Base-by-base conservation (phyloP, 2,113 vertebrate species). In the Vidua macroura region DNA sequence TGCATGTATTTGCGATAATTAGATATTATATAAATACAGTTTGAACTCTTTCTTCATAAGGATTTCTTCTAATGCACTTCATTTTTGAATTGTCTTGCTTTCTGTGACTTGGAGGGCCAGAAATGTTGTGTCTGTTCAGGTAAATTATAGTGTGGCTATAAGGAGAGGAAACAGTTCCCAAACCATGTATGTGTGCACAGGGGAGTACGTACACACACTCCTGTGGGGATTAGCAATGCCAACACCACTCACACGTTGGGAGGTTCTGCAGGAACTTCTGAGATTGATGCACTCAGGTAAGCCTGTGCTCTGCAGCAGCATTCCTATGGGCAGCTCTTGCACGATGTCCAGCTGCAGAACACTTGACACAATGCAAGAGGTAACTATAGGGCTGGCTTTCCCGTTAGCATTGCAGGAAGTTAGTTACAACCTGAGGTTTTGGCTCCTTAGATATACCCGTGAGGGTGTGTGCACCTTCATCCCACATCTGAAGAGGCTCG, bases 161-260 rank as follows among this genome's bases (percentile, higher is more conserved):
- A 58, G 55, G 83, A 67, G 25, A 84, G 69, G 28, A 35, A 4
- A 3, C 39, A 8, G 16, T 70, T 82, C 20, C 24, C 24, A 31
- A 9, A 22, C 9, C 0, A 1, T 44, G 1, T 22, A 4, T 19
- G 24, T 25, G 10, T 5, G 2, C 16, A 10, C 4, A 1, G 19
- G 4, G 4, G 2, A 28, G 27, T 39, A 8, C 0, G 0, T 27
- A 15, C 1, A 70, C 43, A 8, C 13, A 2, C 13, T 55, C 2
- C 3, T 55, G 46, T 11, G 49, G 44, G 21, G 10, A 48, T 73
- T 37, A 37, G 7, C 1, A 1, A 27, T 7, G 35, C 55, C 39
- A 83, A 6, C 55, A 35, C 43, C 23, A 13, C 25, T 21, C 27
- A 5, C 12, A 6, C 0, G 0, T 31, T 24, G 17, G 15, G 23